Percentiles rank a stretch among this genome's conserved stretches.
Conservation (phyloP, 2,888 invertebrate species). For the Trisateles emortualis region DNA sequence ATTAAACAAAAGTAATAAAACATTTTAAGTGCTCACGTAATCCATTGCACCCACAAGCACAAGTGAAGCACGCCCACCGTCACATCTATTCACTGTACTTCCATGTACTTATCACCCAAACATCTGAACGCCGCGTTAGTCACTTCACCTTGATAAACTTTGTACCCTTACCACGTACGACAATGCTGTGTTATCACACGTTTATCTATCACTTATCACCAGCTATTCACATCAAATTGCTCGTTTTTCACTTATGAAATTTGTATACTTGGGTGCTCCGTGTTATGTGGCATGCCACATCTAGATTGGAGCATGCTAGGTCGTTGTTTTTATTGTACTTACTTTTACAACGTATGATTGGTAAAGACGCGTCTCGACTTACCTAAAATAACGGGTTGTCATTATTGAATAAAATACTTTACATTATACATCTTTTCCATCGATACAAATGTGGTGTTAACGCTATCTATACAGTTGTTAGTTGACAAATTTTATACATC, state of each 20-base stretch:
- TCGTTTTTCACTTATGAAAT: slow-evolving; percentile 41
- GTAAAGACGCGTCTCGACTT: background rate
- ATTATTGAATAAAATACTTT: too few relatives aligned
- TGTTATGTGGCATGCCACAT: slow-evolving; percentile 19
- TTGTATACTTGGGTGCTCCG: slow-evolving; percentile 24
- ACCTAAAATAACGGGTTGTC: background rate
- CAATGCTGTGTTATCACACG: slow-evolving; percentile 55
- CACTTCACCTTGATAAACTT: slow-evolving; percentile 61
- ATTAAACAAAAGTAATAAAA: slow-evolving; percentile 9
- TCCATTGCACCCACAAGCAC: slow-evolving; percentile 23
- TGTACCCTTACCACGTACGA: slow-evolving; percentile 56
- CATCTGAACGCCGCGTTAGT: slow-evolving; percentile 53
- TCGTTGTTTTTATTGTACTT: slow-evolving; percentile 14
- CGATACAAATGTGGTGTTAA: too few relatives aligned
- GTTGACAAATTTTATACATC: too few relatives aligned
- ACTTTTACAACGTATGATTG: slow-evolving; percentile 11
- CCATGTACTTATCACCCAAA: slow-evolving; percentile 42
- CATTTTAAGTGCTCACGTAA: slow-evolving; percentile 41
- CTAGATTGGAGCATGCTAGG: slow-evolving; percentile 20
- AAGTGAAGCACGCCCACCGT: slow-evolving; percentile 40
- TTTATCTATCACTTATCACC: slow-evolving; percentile 49
- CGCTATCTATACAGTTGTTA: too few relatives aligned
- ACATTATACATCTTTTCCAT: too few relatives aligned
- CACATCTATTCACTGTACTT: slow-evolving; percentile 40
- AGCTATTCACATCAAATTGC: slow-evolving; percentile 49